Base-by-base conservation (phyloP, 2,113 vertebrate species). In the Neotoma lepida region DNA sequence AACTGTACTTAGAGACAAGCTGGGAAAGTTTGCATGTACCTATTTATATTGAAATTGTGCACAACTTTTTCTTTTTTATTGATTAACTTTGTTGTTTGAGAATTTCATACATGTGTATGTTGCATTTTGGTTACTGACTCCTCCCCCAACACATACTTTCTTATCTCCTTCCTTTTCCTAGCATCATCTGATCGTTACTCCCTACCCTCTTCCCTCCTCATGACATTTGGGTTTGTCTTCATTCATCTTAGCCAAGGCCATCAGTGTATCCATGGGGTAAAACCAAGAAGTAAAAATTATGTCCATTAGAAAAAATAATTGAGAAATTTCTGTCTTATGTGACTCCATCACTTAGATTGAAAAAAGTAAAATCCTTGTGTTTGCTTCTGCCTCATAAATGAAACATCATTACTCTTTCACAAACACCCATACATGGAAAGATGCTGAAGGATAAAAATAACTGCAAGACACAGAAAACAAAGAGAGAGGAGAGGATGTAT, bases 381-480 rank as follows among this genome's bases (percentile, higher is more conserved):
- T 95, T 95, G 2, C 71, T 44, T 82, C 14, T 3, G 93, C 24
- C 44, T 93, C 73, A 33, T 66, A 86, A 95, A 93, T 93, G 76
- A 95, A 41, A 54, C 66, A 86, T 33, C 76, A 54, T 73, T 26
- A 81, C 91, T 91, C 76, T 96, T 5, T 90, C 51, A 89, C 26
- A 86, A 54, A 49, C 22, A 73, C 18, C 33, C 26, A 35, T 46
- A 6, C 6, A 41, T 22, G 58, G 46, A 86, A 86, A 88, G 7
- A 84, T 80, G 91, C 46, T 76, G 63, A 93, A 95, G 92, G 51
- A 77, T 33, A 95, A 95, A 95, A 64, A 95, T 28, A 88, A 68
- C 86, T 85, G 54, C 82, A 91, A 81, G 18, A 84, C 24, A 14
- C 22, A 81, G 70, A 94, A 94, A 41, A 92, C 77, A 96, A 54